These are phyloP conservation scores for Syngnathus scovelli DNA, from an alignment of 2,113 vertebrate species.

Conservation along the genomic window DNA sequence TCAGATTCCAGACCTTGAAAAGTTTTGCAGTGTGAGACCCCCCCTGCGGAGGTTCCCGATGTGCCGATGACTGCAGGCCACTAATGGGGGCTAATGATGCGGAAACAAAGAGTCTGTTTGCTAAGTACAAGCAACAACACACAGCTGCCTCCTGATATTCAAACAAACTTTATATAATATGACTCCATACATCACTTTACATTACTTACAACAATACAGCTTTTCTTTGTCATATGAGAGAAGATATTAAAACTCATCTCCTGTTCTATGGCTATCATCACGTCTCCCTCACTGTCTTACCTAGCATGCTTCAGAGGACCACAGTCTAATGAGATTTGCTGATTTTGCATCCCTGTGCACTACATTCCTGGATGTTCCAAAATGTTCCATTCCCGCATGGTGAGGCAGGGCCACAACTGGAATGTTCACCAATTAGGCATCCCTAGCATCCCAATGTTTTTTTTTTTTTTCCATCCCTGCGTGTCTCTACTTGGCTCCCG, in stretches of 20 bases:
- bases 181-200: background rate
- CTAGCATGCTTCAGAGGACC: background rate
- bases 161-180: background rate
- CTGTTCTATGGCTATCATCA: background rate
- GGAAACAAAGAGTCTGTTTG: constrained; percentile 48
- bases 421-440: constrained; percentile 2
- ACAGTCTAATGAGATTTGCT: background rate
- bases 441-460: background rate
- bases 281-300: background rate
- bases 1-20: background rate
- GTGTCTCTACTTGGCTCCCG: background rate
- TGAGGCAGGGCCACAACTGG: background rate
- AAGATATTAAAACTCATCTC: background rate
- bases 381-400: background rate
- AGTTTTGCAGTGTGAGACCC: background rate
- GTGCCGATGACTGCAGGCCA: constrained; percentile 13
- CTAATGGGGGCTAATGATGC: constrained; percentile 53
- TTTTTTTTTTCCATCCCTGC: background rate
- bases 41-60: background rate
- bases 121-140: constrained; percentile 20
- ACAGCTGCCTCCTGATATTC: background rate
- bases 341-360: background rate
- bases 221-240: background rate
- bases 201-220: background rate
- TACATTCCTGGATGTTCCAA: constrained; percentile 4